Evolutionary conservation across 2,888 invertebrate genomes (phyloP), one percentile per base, ranked within the genome.

Genomic region (Aspidiotus rigidus): DNA sequence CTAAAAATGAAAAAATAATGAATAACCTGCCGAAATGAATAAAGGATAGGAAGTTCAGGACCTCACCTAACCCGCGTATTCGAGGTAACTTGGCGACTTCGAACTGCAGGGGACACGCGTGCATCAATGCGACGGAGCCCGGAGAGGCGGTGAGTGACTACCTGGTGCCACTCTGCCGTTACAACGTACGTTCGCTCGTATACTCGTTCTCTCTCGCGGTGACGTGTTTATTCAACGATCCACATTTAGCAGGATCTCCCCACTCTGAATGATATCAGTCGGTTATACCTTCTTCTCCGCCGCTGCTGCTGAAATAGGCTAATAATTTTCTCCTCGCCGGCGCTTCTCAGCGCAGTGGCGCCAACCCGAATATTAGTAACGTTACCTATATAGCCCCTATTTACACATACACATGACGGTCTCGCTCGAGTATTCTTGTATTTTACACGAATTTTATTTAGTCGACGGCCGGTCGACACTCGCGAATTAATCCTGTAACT

Each of bases 301-400:
- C 53, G 11, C 53, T 15, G 11, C 10, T 55, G 16, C 13, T 55
- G 56, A 55, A 55, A 28, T 28, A 28, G 28, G 28, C 28, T n/a
- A 28, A 53, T 53, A 64, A 66, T 66, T 66, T 57, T 66, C 66
- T 66, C 42, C 57, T 59, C 41, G 49, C 66, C 59, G 66, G 66
- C 66, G 66, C 66, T 66, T 59, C 57, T 49, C 66, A 60, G 66
- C 66, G 66, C 57, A 66, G 57, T 66, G 66, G 66, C 66, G 66
- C 66, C 66, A 66, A 66, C 59, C 28, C 59, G 13, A 66, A 59
- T 66, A 66, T n/a, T 59, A 11, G 59, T 28, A 28, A 28, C 28
- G 28, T 28, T 28, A 28, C 28, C 28, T 28, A 28, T 28, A 28
- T 28, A 28, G 28, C 28, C 28, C 28, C 28, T 28, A 28, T 28